Evolutionary conservation across 1,140 invertebrate genomes (phyloP), one percentile per base, ranked within the genome.

Genomic region (Lithobius niger): DNA sequence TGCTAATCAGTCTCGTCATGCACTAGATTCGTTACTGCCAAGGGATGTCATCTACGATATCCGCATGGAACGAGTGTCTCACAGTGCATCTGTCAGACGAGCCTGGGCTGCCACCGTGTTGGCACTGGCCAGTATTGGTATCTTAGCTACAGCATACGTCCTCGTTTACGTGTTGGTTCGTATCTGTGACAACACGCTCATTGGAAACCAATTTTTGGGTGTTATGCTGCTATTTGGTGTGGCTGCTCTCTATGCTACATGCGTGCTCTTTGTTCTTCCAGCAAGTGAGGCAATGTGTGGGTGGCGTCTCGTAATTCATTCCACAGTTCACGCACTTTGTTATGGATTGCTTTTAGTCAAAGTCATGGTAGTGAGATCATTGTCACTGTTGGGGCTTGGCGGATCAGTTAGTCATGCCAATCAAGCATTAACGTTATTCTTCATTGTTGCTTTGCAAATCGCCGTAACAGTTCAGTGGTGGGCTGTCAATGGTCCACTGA

Each of bases 181-280:
- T 56, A 65, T 73, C 22, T 76, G 74, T 57, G 70, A 73, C 50
- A 66, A 72, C 16, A 69, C 72, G 1, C 58, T 76, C 4, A 66
- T 66, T 54, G 73, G 72, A 25, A 76, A 73, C 58, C 71, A 75
- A 61, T 66, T 68, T 13, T 60, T 77, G 15, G 72, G 71, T 24
- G 67, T 74, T 24, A 48, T 70, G 6, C 68, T 76, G 21, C 64
- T 77, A 1, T 48, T 74, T 15, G 66, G 71, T 13, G 67, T 76
- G 19, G 66, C 73, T 53, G 63, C 65, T 36, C 57, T 75, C 15
- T 75, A 71, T 58, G 58, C 64, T 3, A 73, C 69, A 18, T 67
- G 71, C 16, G 67, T 68, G 43, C 54, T 74, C 24, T 75, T 71
- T 55, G 64, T 73, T n/a, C 61, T 74, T 52, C 69, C 74, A 31